Evolutionary conservation across 2,888 invertebrate genomes (phyloP), one percentile per base, ranked within the genome.

Genomic region (Lissocephala sabroskyi): DNA sequence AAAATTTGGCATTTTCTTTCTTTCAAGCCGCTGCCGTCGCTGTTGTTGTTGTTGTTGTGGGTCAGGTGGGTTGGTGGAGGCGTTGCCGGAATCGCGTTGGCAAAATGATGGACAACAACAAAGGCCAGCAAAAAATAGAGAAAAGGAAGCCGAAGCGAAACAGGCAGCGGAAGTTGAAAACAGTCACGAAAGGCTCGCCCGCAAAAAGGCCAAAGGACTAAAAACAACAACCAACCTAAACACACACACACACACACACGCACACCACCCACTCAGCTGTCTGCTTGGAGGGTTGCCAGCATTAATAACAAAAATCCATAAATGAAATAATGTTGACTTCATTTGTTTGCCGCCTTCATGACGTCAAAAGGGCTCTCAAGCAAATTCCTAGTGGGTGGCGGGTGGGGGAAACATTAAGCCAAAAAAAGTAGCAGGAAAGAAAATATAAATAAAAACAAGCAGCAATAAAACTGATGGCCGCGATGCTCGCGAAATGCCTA

Each of bases 271-370:
- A 23, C 4, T 3, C 23, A 23, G 23, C 23, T 23, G 23, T 7
- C 23, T 23, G 4, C 23, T 23, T 23, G 3, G 14, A 16, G 14
- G 2, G 13, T 33, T 13, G 16, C 35, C 30, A 41, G 40, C 40
- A 41, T 30, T 39, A 45, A 28, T 16, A 42, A 18, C 16, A 35
- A 65, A 77, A 77, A 75, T 77, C 75, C 64, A 77, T 79, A 77
- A 79, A 63, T 54, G 58, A 62, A 77, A 70, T 67, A 66, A 67
- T 73, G 79, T 76, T 59, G 62, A 66, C 62, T 76, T 58, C 56
- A 68, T 66, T 75, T 76, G 52, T 54, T 71, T 62, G 68, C 33
- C 32, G 23, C 7, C 3, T 23, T 49, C 61, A 71, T 68, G 67
- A 68, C 67, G 67, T 68, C 75, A 76, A 70, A 57, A 55, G 50